These are phyloP conservation scores for Drosophila insularis DNA, from an alignment of 1,140 invertebrate species.

Conservation along the genomic window DNA sequence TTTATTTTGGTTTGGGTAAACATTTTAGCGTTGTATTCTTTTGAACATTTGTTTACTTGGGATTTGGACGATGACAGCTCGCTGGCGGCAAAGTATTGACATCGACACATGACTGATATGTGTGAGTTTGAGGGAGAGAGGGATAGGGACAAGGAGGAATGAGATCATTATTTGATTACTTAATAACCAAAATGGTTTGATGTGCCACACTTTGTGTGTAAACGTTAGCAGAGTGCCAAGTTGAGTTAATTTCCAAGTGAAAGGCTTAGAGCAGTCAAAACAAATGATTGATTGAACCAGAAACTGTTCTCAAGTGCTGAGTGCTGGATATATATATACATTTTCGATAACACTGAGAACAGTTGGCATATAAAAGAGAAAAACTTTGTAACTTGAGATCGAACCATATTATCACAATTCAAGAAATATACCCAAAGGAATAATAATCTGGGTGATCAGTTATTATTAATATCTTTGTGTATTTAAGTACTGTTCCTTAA, in stretches of 20 bases:
- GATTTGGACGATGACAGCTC: slow-evolving; percentile 48
- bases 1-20: slow-evolving; percentile 62
- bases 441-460: too few relatives aligned
- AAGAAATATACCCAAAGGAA: too few relatives aligned
- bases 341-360: neutral
- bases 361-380: neutral
- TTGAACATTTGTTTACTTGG: slow-evolving; percentile 60
- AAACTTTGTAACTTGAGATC: neutral
- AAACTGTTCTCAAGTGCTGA: neutral
- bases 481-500: too few relatives aligned
- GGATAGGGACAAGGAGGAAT: neutral
- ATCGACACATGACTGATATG: slow-evolving; percentile 25
- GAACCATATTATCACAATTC: too few relatives aligned
- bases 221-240: slow-evolving; percentile 6
- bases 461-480: too few relatives aligned
- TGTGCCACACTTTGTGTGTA: slow-evolving; percentile 13
- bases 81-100: slow-evolving; percentile 44
- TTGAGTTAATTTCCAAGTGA: slow-evolving; percentile 31
- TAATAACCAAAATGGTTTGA: slow-evolving; percentile 35
- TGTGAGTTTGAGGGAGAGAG: neutral
- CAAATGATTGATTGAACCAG: slow-evolving; percentile 42
- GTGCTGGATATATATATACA: neutral
- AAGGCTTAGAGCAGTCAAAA: slow-evolving; percentile 13
- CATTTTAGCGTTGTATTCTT: slow-evolving; percentile 59
- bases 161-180: slow-evolving; percentile 59